These are phyloP conservation scores for Philopotamus ludificatus DNA, from an alignment of 1,140 invertebrate genomes.

Conservation along the genomic window DNA sequence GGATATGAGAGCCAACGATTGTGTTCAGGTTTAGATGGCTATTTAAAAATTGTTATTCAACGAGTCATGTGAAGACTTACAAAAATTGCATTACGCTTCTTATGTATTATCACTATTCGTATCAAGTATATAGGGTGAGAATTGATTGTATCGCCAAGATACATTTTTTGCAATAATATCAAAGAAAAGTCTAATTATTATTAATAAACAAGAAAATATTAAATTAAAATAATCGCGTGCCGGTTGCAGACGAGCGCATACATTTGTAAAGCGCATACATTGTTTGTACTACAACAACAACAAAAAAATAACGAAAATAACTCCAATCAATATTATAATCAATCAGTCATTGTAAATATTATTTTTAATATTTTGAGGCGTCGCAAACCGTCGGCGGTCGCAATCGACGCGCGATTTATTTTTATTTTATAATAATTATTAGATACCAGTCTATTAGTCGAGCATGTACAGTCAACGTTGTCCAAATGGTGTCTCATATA, in stretches of 20 bases:
- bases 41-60: neutral
- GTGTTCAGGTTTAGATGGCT: slow-evolving; percentile 14
- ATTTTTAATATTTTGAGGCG: neutral
- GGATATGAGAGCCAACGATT: slow-evolving; percentile 19
- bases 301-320: neutral
- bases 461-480: slow-evolving; percentile 34
- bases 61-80: neutral
- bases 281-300: neutral
- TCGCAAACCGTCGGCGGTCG: no score
- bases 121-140: neutral
- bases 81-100: slow-evolving; percentile 32
- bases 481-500: slow-evolving; percentile 29
- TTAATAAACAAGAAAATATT: slow-evolving; percentile 15
- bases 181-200: slow-evolving; percentile 23
- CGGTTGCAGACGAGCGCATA: slow-evolving; percentile 18
- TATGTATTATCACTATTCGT: slow-evolving; percentile 14
- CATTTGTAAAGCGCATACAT: neutral
- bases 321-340: neutral
- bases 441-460: neutral
- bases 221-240: no score
- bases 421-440: slow-evolving; percentile 4
- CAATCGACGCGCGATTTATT: neutral
- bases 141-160: neutral
- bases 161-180: slow-evolving; percentile 19
- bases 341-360: neutral